phyloP scores from a whole-genome alignment of 23 tunicate species.

The Aplidium turbinatum region DNA sequence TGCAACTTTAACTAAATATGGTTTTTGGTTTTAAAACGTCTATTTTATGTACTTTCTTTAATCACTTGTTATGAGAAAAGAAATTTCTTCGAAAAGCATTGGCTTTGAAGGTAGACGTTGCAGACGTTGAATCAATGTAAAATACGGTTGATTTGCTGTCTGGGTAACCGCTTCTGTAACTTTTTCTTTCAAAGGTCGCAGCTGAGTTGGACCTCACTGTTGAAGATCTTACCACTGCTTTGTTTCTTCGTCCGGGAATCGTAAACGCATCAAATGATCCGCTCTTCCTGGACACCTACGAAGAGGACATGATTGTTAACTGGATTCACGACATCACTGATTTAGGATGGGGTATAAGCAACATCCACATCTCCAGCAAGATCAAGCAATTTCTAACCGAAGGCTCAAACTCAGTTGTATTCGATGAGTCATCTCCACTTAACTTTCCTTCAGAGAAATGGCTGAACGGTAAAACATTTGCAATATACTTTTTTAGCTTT shows the following conservation, averaged over 20 bases:
- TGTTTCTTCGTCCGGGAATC: slow-evolving; percentile 26
- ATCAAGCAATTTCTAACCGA: slow-evolving; percentile 38
- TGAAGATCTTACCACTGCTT: slow-evolving; percentile 30
- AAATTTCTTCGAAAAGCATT: no score
- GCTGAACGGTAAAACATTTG: slow-evolving; percentile 58
- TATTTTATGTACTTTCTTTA: no score
- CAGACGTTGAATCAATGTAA: no score
- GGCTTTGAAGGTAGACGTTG: no score
- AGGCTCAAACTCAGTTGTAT: slow-evolving; percentile 23
- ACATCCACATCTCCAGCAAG: slow-evolving; percentile 23
- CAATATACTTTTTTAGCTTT: no score
- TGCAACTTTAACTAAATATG: no score
- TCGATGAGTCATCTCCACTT: slow-evolving; percentile 24
- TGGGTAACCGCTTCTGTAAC: no score
- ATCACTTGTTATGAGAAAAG: no score
- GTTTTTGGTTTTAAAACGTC: no score
- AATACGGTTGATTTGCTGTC: no score
- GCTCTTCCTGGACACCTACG: slow-evolving; percentile 10
- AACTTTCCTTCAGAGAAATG: slow-evolving; percentile 44
- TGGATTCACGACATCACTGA: slow-evolving; percentile 72
- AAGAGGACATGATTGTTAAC: slow-evolving; percentile 45
- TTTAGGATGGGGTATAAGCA: slow-evolving; percentile 48
- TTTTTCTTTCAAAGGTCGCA: slow-evolving; percentile 19
- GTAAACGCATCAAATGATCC: slow-evolving; percentile 26
- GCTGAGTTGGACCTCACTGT: slow-evolving; percentile 23